Evolutionary conservation across 2,797 vertebrate genomes (phyloP), one percentile per base, ranked within the genome.

Genomic region (Jordanella pulchra): DNA sequence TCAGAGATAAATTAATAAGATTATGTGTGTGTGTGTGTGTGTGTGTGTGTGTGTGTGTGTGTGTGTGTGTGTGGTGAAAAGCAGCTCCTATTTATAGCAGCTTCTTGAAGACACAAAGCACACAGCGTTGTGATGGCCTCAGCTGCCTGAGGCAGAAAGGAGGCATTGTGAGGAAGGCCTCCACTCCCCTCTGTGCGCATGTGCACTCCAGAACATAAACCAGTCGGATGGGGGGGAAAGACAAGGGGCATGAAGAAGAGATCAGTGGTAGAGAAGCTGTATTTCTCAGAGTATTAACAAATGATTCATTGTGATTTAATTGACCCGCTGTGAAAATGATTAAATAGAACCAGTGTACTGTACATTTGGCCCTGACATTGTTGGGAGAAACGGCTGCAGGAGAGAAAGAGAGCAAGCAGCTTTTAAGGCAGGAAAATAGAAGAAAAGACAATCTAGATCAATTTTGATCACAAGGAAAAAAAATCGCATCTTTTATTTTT

Each of bases 71-170:
- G 27, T 50, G 47, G 39, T 39, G 64, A 75, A 39, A 77, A 68
- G 77, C 79, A 65, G 32, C 74, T 82, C 75, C 89, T 93, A 93
- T 93, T 94, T 91, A 93, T 92, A 94, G 91, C 78, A 84, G 74
- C 86, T 90, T 91, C 89, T 89, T 88, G 25, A 67, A 91, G 89
- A 92, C 87, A 93, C 87, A 93, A 91, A 94, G 91, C 87, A 85
- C 84, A 89, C 82, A 89, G 85, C 83, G 87, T 89, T 86, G 86
- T 75, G 84, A 90, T 88, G 87, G 82, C 78, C 84, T 86, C 82
- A 89, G 85, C 82, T 89, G 89, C 82, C 83, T 77, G 65, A 84
- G 83, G 83, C 77, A 89, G 85, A 89, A 89, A 91, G 86, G 76
- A 80, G 55, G 89, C 86, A 88, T 85, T 91, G 86, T 92, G 84